phyloP scores from a whole-genome alignment of 2,888 invertebrate genomes.

The Germaria angustata region DNA sequence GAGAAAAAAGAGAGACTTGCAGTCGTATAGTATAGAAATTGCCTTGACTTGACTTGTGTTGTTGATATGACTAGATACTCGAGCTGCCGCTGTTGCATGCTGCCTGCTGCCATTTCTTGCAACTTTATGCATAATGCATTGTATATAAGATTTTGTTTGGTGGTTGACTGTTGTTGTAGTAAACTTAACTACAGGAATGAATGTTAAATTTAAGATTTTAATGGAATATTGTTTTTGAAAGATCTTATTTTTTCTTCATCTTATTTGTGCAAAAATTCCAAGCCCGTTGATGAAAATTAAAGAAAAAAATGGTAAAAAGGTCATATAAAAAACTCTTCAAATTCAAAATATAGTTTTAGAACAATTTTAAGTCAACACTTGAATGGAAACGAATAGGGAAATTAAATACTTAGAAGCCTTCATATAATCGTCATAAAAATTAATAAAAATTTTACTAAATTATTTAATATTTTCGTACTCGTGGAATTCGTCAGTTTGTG shows the following conservation, averaged over 20 bases:
- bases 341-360: conserved; percentile 38
- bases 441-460: too few species aligned
- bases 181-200: conserved; percentile 17
- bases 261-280: conserved; percentile 47
- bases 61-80: conserved; percentile 38
- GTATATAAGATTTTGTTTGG: conserved; percentile 36
- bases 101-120: conserved; percentile 46
- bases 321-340: conserved; percentile 47
- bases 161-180: conserved; percentile 15
- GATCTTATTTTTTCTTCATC: conserved; percentile 31
- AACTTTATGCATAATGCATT: conserved; percentile 64
- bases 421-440: too few species aligned
- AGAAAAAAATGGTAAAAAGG: conserved; percentile 27
- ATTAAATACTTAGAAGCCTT: too few species aligned
- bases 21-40: not conserved
- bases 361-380: not conserved
- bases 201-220: conserved; percentile 49
- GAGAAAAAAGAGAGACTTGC: not conserved
- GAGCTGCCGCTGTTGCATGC: conserved; percentile 1
- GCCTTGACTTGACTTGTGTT: conserved; percentile 38
- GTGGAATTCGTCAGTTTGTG: too few species aligned
- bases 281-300: not conserved
- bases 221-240: conserved; percentile 54
- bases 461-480: too few species aligned
- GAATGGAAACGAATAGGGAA: not conserved